Evolutionary conservation across 2,113 vertebrate genomes (phyloP), one percentile per base, ranked within the genome.

Genomic region (Ophiodon elongatus): DNA sequence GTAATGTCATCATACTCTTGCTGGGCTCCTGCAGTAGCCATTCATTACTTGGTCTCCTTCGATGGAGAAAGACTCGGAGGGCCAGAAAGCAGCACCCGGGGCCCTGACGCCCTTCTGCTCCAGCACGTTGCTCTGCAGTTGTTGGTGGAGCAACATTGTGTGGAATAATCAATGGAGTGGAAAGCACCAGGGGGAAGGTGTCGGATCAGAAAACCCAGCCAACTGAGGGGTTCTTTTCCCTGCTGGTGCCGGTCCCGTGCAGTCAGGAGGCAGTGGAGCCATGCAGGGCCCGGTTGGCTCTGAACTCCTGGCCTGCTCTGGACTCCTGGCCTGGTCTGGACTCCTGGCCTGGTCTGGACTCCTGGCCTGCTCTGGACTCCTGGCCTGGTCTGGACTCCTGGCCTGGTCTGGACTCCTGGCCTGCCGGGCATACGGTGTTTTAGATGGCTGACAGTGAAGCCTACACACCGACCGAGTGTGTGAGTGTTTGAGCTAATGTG

Each of bases 81-180:
- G 45, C 67, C 70, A 73, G 50, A 73, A 37, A 56, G 37, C 14
- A n/a, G 73, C 67, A 41, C 13, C 21, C 25, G 1, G 8, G 65
- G 15, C 52, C 31, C 27, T 59, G 35, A 27, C 29, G 66, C 37
- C 50, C 35, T 57, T 47, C 29, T 25, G 67, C 59, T 65, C 67
- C 54, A 41, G 37, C 65, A 35, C 65, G 66, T 43, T 83, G 59
- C 57, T 70, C n/a, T n/a, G 64, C 17, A 14, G 71, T 59, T 31
- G 25, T 66, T 56, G 33, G 17, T 37, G 60, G 57, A 45, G 43
- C 31, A 60, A 25, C 62, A 21, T 56, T n/a, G 25, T 25, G 27
- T 79, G 66, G 73, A 87, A 65, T 60, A 80, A 52, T 72, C 39
- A 66, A 17, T 75, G 69, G 47, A 74, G 79, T 88, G 85, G 82